Percentiles rank a stretch among this genome's conserved stretches.
phyloP scores from a whole-genome alignment of 2,113 vertebrate genomes.

The Chionis minor region DNA sequence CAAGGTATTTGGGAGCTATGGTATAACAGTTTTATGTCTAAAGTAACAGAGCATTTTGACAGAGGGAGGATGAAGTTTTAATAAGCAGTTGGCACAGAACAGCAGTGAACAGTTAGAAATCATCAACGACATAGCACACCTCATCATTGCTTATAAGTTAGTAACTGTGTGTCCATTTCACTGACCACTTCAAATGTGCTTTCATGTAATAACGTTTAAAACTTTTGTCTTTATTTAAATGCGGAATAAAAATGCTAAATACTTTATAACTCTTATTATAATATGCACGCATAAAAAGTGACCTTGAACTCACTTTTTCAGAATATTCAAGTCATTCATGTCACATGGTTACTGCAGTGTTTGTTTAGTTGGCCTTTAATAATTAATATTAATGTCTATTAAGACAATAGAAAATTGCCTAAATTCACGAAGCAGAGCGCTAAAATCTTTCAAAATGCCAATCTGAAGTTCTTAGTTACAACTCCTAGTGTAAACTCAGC shows the following conservation, averaged over 20 bases:
- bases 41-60: constrained; percentile 19
- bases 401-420: background rate
- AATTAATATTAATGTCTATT: background rate
- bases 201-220: background rate
- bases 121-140: background rate
- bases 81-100: background rate
- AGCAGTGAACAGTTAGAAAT: background rate
- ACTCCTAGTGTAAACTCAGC: background rate
- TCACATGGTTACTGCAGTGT: background rate
- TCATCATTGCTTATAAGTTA: background rate
- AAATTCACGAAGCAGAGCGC: background rate
- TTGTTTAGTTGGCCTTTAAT: background rate
- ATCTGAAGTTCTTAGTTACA: background rate
- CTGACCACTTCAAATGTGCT: background rate
- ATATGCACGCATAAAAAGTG: background rate
- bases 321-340: background rate
- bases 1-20: constrained; percentile 27
- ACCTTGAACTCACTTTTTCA: background rate
- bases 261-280: background rate
- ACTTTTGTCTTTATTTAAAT: background rate
- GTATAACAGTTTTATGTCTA: constrained; percentile 22
- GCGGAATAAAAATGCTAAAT: background rate
- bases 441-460: background rate
- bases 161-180: background rate
- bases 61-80: constrained; percentile 24